These are phyloP conservation scores for Mastacembelus armatus DNA, from an alignment of 2,797 vertebrate species.

Conservation along the genomic window DNA sequence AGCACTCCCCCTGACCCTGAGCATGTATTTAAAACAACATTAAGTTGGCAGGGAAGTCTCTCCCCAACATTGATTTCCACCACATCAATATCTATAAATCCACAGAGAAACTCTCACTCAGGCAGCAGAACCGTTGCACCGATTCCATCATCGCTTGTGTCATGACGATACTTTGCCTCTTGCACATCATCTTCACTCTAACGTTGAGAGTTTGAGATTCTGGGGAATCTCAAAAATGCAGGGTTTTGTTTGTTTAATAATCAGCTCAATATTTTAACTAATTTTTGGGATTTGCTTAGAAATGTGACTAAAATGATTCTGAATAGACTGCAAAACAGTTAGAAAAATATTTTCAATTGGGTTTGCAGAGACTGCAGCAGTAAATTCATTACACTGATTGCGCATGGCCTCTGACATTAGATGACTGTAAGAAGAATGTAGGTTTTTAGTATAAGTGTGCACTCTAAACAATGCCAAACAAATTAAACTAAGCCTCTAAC, in stretches of 20 bases:
- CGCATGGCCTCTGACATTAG: no score
- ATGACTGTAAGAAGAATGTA: background rate
- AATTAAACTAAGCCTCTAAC: slow-evolving; percentile 11
- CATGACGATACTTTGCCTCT: background rate
- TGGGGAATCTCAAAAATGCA: no score
- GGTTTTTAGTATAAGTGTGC: background rate
- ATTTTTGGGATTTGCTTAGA: no score
- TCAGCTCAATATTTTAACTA: background rate
- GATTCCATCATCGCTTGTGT: slow-evolving; percentile 1
- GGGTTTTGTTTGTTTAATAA: no score
- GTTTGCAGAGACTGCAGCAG: no score
- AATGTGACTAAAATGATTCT: no score
- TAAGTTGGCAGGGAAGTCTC: slow-evolving; percentile 26
- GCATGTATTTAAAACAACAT: slow-evolving; percentile 54
- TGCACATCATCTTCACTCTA: background rate
- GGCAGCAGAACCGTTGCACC: slow-evolving; percentile 10
- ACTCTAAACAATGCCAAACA: no score
- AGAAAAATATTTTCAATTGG: no score
- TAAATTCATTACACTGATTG: no score
- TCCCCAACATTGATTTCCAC: slow-evolving; percentile 25
- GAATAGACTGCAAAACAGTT: no score
- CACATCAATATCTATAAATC: slow-evolving; percentile 53
- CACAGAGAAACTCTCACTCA: slow-evolving; percentile 43
- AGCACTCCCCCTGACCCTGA: slow-evolving; percentile 21
- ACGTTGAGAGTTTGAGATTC: background rate